A percentile compares a stretch with the other conserved stretches of the same genome.
Evolutionary conservation across 1,140 invertebrate species (phyloP).

Genomic region (Whitmania pigra): DNA sequence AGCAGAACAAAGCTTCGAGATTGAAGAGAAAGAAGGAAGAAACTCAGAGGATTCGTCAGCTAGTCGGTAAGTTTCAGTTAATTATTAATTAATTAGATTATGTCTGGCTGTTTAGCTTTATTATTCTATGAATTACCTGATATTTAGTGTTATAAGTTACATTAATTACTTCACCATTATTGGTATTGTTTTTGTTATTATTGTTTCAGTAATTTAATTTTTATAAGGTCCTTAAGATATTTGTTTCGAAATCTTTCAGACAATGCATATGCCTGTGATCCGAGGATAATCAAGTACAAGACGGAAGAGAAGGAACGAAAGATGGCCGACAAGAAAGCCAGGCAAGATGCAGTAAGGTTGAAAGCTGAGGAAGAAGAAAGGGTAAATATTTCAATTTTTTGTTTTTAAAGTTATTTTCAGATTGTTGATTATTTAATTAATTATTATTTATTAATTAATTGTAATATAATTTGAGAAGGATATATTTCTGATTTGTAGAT

Average conservation of each 20-base stretch:
- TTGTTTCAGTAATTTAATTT: too few species aligned
- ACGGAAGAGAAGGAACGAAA: conserved; percentile 86
- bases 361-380: conserved; percentile 69
- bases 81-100: too few species aligned
- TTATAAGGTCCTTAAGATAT: not conserved
- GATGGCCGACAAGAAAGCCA: conserved; percentile 70
- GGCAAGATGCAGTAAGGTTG: conserved; percentile 61
- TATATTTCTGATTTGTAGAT: too few species aligned
- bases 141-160: too few species aligned
- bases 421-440: not conserved
- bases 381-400: conserved; percentile 31
- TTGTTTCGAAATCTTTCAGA: conserved; percentile 46
- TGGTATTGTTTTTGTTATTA: too few species aligned
- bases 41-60: conserved; percentile 68
- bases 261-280: conserved; percentile 82
- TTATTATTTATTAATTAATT: too few species aligned
- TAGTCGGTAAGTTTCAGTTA: conserved; percentile 52
- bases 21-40: conserved; percentile 91
- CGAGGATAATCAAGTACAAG: conserved; percentile 75
- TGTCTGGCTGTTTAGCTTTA: too few species aligned
- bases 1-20: conserved; percentile 82
- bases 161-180: not conserved
- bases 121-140: too few species aligned
- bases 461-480: too few species aligned
- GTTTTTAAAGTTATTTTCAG: too few species aligned